phyloP scores from a whole-genome alignment of 2,113 vertebrate species.

The Leptosomus discolor region DNA sequence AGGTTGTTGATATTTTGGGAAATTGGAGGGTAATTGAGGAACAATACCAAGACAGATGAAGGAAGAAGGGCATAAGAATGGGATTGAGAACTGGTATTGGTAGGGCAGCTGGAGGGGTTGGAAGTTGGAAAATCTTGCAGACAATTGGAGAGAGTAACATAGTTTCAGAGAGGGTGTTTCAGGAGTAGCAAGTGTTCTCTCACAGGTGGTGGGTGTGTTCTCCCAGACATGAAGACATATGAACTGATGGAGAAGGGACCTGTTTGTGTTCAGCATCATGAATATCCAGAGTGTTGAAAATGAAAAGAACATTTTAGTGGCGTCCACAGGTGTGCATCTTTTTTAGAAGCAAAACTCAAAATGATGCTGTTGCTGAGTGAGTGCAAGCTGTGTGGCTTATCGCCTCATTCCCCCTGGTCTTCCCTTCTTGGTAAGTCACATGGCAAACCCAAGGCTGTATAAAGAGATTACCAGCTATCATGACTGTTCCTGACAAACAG shows the following conservation, averaged over 20 bases:
- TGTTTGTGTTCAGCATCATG: neutral
- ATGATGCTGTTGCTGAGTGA: neutral
- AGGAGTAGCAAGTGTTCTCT: neutral
- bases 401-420: rapidly evolving
- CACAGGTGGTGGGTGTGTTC: neutral
- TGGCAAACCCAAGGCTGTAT: neutral
- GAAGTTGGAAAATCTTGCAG: neutral
- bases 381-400: neutral
- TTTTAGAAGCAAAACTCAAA: neutral
- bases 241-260: neutral
- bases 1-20: neutral
- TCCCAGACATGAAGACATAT: neutral
- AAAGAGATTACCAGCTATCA: neutral
- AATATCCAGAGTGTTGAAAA: neutral
- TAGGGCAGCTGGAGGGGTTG: neutral
- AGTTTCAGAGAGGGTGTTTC: neutral
- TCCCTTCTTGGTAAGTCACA: neutral
- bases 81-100: neutral
- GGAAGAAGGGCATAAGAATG: neutral
- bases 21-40: neutral
- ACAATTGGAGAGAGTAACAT: neutral
- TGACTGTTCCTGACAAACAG: neutral
- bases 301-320: neutral
- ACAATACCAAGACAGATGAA: neutral
- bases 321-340: neutral